Evolutionary conservation across 2,888 invertebrate genomes (phyloP).

Genomic region (Phlogophora meticulosa): DNA sequence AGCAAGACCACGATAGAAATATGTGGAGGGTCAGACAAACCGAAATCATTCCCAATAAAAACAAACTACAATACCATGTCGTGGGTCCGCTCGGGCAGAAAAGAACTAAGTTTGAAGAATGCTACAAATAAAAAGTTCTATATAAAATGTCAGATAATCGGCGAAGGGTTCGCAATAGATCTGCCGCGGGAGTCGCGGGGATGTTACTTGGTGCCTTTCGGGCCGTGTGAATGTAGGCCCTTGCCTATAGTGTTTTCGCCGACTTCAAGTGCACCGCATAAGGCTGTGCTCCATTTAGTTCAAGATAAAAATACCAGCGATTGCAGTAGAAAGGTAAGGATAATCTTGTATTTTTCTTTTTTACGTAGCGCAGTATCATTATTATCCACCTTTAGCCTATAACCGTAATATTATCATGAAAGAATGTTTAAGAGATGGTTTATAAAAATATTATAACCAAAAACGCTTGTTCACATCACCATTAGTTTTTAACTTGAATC

Average conservation of each 20-base stretch:
- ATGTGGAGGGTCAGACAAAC: slow-evolving; percentile 76
- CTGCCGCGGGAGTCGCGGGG: slow-evolving; percentile 79
- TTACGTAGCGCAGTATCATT: neutral
- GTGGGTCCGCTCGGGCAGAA: slow-evolving; percentile 82
- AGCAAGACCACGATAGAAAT: slow-evolving; percentile 76
- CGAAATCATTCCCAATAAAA: slow-evolving; percentile 83
- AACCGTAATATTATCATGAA: no score
- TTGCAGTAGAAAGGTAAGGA: slow-evolving; percentile 80
- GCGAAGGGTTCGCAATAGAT: slow-evolving; percentile 85
- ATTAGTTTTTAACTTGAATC: no score
- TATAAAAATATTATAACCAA: no score
- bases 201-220: slow-evolving; percentile 78
- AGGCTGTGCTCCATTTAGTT: slow-evolving; percentile 78
- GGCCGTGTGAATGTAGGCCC: slow-evolving; percentile 79
- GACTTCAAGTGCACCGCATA: slow-evolving; percentile 72
- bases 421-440: no score
- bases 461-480: no score
- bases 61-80: slow-evolving; percentile 80
- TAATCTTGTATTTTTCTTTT: neutral
- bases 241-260: slow-evolving; percentile 82
- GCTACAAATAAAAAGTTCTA: slow-evolving; percentile 79
- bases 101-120: slow-evolving; percentile 85
- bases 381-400: neutral
- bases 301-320: slow-evolving; percentile 80
- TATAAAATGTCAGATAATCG: slow-evolving; percentile 80